These are phyloP conservation scores for Mimachlamys varia DNA, from an alignment of 2,888 invertebrate species.

Conservation along the genomic window DNA sequence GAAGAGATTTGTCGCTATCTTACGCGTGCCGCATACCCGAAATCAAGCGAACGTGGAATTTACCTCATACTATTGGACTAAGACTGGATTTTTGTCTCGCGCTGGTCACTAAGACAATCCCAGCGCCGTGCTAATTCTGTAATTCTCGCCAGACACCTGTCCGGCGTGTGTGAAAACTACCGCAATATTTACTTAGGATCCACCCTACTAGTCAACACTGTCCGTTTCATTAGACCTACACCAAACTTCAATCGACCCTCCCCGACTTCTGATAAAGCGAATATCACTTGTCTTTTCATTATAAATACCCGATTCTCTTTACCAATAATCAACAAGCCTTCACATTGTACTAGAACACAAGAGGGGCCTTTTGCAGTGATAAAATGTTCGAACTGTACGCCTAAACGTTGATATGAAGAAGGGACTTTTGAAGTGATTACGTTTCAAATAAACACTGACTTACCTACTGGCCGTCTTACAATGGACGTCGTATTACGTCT, in stretches of 20 bases:
- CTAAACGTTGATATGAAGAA: neutral
- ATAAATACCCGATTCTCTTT: neutral
- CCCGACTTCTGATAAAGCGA: neutral
- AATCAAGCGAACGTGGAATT: neutral
- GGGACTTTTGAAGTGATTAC: neutral
- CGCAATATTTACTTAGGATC: neutral
- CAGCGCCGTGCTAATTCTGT: neutral
- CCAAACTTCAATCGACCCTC: neutral
- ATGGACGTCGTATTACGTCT: neutral
- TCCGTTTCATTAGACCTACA: slow-evolving; percentile 8
- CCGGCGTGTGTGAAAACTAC: neutral
- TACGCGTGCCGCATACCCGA: slow-evolving; percentile 51
- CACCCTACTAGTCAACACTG: neutral
- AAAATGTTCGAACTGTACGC: neutral
- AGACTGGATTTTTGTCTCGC: neutral
- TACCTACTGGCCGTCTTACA: neutral
- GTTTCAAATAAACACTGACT: neutral
- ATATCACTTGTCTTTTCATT: neutral
- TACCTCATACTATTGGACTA: neutral
- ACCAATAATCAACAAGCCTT: neutral
- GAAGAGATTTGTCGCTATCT: slow-evolving; percentile 46
- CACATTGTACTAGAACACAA: neutral
- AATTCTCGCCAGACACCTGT: neutral
- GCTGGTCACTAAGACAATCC: neutral
- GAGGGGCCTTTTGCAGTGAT: neutral